Evolutionary conservation across 2,797 vertebrate genomes (phyloP), one percentile per base, ranked within the genome.

Genomic region (Crenuchus spilurus): DNA sequence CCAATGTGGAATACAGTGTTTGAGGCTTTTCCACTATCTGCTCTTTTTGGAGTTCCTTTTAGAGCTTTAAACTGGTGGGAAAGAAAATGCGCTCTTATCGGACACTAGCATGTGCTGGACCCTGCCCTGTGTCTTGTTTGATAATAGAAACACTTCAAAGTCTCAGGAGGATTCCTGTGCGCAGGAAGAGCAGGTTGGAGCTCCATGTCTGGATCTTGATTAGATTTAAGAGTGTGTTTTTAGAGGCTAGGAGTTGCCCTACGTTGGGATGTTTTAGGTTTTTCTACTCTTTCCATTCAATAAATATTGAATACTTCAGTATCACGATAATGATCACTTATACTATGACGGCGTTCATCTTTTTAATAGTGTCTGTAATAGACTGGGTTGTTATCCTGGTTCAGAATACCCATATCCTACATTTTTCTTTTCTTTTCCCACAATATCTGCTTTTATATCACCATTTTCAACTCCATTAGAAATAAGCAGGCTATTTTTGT

Each of bases 81-180:
- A 90, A 89, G 84, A 83, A 84, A 72, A 87, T 28, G 78, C 62
- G 51, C 31, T 79, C 77, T 87, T 87, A 90, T 92, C 86, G 61
- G 74, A 84, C 84, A 80, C 72, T 77, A 71, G 73, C 75, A 4
- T 65, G 63, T 62, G 74, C 77, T 79, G 48, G 11, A 79, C 67
- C 54, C 76, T 33, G 65, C 35, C 31, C 76, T 33, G 70, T 16
- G 64, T 74, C 74, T 82, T 55, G 72, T 82, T 68, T 60, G 0
- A n/a, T 86, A 87, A 89, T 89, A 88, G 83, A 74, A 63, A 42
- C 33, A 82, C 83, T 87, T 90, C 82, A 89, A 85, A 79, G 84
- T 73, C 76, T 71, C 52, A 72, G 28, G n/a, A 79, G 22, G 49
- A 84, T 74, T 31, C 46, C 55, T 69, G 48, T 70, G 48, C 58